Evolutionary conservation across 2,113 vertebrate species (phyloP).

Genomic region (Notechis scutatus): DNA sequence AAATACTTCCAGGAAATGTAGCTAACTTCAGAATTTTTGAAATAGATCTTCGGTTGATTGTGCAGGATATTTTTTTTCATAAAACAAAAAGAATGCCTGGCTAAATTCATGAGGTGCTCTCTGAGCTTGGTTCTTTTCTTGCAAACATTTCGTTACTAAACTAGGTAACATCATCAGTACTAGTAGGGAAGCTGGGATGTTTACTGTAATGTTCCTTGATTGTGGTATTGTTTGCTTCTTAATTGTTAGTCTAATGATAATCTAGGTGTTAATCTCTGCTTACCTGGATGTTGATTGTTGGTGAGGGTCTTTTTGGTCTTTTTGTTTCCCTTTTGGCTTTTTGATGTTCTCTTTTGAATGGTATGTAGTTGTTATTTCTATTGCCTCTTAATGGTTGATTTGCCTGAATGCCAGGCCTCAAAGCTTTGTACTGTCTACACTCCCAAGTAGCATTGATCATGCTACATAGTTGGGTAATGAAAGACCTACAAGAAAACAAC

Average conservation of each 20-base stretch:
- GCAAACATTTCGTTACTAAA: not conserved
- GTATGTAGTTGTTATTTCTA: not conserved
- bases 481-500: not conserved
- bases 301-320: not conserved
- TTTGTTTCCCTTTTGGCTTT: not conserved
- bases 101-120: not conserved
- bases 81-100: not conserved
- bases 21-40: not conserved
- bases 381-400: not conserved
- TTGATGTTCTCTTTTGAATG: not conserved
- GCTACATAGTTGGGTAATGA: not conserved
- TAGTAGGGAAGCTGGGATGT: not conserved
- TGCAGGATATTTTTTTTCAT: not conserved
- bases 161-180: not conserved
- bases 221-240: not conserved
- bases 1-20: not conserved
- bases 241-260: not conserved
- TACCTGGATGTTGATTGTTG: not conserved
- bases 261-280: not conserved
- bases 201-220: not conserved
- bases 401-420: not conserved
- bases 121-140: not conserved
- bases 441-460: not conserved
- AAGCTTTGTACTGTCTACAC: not conserved
- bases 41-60: not conserved